Percentiles rank a stretch among this genome's conserved stretches.
These are phyloP conservation scores for Anguilla rostrata DNA, from an alignment of 2,113 vertebrate species.

Conservation along the genomic window DNA sequence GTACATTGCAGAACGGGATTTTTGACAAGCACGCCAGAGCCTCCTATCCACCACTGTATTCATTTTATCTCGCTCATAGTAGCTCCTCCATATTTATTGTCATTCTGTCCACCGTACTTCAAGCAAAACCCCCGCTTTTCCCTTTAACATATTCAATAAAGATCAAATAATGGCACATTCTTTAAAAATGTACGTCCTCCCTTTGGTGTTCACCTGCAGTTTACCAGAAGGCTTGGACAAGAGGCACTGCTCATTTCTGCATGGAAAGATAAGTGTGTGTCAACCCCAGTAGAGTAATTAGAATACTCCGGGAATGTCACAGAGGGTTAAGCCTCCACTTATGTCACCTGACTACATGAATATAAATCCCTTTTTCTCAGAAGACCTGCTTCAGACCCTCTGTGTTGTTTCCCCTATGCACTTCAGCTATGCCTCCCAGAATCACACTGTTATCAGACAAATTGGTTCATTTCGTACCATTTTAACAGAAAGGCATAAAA, in stretches of 20 bases:
- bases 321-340: background rate
- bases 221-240: background rate
- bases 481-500: background rate
- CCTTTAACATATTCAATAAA: background rate
- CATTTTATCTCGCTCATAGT: background rate
- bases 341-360: background rate
- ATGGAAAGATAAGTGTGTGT: background rate
- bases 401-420: background rate
- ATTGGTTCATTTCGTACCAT: background rate
- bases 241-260: background rate
- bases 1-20: background rate
- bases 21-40: background rate
- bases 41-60: background rate
- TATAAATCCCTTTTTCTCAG: background rate
- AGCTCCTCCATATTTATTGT: background rate
- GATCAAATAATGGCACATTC: background rate
- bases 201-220: background rate
- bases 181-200: background rate
- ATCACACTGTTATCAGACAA: background rate
- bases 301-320: background rate
- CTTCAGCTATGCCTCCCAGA: background rate
- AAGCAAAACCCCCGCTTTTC: background rate
- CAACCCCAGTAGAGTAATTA: background rate
- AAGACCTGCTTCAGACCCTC: background rate
- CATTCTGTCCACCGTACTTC: background rate